Percentiles rank a stretch among this genome's conserved stretches.
Evolutionary conservation across 2,888 invertebrate genomes (phyloP).

Genomic region (Panopea generosa): DNA sequence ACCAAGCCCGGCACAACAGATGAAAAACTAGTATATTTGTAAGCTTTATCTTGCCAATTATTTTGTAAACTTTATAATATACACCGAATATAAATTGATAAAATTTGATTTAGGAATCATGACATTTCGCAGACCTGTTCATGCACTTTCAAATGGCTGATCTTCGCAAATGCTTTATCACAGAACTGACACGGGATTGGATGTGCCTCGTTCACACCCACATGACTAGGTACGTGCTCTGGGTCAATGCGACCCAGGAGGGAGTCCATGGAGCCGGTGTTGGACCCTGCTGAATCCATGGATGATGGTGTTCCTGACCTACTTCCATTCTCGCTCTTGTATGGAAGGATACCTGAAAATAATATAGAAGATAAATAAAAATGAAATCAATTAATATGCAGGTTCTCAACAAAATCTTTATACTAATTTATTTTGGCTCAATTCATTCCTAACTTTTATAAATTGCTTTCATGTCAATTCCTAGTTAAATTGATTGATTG

Average conservation of each 20-base stretch:
- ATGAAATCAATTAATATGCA: not conserved
- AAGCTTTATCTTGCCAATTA: no score
- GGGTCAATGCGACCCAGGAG: conserved; percentile 63
- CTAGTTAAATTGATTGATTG: no score
- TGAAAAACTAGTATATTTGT: no score
- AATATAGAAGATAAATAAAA: not conserved
- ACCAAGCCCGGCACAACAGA: no score
- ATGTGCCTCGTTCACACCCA: conserved; percentile 90
- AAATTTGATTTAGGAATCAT: no score
- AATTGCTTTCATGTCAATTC: no score
- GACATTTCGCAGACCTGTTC: no score
- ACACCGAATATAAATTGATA: no score
- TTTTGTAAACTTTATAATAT: no score
- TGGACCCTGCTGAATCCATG: conserved; percentile 48
- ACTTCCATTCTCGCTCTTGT: conserved; percentile 11
- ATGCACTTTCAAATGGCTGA: conserved; percentile 95
- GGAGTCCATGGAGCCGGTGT: conserved; percentile 54
- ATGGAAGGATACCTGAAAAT: not conserved
- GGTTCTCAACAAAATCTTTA: no score
- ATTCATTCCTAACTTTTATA: no score
- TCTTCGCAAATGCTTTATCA: conserved; percentile 94
- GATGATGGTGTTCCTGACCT: conserved; percentile 57
- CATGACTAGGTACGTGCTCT: conserved; percentile 88
- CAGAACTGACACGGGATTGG: conserved; percentile 97
- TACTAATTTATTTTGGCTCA: no score